These are phyloP conservation scores for Desmophyllum pertusum DNA, from an alignment of 92 coral and sea anemone genomes.

Conservation along the genomic window DNA sequence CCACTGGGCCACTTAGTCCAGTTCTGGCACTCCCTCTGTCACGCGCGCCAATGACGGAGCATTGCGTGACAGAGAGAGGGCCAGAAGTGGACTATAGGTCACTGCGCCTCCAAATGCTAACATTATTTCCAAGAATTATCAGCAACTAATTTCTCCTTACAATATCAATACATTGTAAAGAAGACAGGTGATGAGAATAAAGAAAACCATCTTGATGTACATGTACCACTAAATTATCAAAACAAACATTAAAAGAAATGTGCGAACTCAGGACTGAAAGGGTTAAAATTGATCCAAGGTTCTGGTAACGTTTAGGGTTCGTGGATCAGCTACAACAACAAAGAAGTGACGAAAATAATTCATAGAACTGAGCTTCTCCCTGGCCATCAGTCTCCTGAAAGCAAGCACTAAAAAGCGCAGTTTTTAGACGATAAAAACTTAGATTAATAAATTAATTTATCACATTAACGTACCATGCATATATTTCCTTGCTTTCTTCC, in stretches of 20 bases:
- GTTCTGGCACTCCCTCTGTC: too few species aligned
- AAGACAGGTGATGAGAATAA: neutral
- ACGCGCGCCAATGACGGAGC: too few species aligned
- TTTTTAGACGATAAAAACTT: neutral
- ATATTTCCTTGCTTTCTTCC: slow-evolving; percentile 3
- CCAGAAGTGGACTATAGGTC: too few species aligned
- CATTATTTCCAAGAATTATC: neutral
- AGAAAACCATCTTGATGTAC: neutral
- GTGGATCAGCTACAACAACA: neutral
- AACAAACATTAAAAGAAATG: neutral
- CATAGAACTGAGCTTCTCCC: too few species aligned
- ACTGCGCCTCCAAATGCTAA: too few species aligned
- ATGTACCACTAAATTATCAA: neutral
- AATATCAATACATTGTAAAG: neutral
- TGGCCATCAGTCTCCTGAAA: too few species aligned
- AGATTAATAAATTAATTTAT: neutral
- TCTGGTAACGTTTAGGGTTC: too few species aligned
- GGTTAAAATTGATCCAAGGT: too few species aligned
- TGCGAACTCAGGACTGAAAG: neutral
- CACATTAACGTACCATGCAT: slow-evolving; percentile 15
- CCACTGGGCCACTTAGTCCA: too few species aligned
- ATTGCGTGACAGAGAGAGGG: too few species aligned
- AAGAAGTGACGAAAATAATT: too few species aligned
- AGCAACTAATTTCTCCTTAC: neutral
- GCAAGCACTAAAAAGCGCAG: too few species aligned